Conservation (phyloP, 2,113 vertebrate genomes). For the Deroptyus accipitrinus region DNA sequence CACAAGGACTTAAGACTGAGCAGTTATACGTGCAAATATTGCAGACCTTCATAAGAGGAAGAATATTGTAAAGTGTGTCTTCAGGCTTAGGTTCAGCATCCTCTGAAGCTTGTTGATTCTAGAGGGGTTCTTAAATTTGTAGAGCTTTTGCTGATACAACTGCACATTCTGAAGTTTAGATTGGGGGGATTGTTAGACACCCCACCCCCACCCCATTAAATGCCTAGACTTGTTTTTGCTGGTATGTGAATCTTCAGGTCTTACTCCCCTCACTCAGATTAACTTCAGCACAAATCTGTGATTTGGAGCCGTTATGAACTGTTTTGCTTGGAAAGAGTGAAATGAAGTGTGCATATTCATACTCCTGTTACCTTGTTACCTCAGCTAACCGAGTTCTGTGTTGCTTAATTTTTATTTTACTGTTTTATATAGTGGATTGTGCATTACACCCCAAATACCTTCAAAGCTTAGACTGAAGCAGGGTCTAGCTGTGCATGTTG, state of each 20-base stretch:
- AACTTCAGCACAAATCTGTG: neutral
- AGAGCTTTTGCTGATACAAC: neutral
- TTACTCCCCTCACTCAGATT: neutral
- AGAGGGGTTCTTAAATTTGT: neutral
- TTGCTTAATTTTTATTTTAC: neutral
- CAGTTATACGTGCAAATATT: neutral
- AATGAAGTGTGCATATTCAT: neutral
- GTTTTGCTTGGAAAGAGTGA: neutral
- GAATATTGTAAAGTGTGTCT: neutral
- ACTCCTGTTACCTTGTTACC: neutral
- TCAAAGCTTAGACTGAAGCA: neutral
- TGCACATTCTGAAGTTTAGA: neutral
- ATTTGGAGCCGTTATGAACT: neutral
- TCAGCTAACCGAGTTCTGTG: neutral
- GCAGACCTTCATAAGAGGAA: neutral
- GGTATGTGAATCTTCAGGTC: neutral
- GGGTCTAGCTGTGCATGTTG: neutral
- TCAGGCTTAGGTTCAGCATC: neutral
- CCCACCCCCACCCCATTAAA: neutral
- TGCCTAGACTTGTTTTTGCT: neutral
- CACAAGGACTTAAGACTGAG: neutral
- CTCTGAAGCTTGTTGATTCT: neutral
- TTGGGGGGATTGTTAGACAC: neutral
- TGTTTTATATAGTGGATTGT: neutral
- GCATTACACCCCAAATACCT: neutral